These are phyloP conservation scores for Picathartes gymnocephalus DNA, from an alignment of 2,113 vertebrate species.

Conservation along the genomic window DNA sequence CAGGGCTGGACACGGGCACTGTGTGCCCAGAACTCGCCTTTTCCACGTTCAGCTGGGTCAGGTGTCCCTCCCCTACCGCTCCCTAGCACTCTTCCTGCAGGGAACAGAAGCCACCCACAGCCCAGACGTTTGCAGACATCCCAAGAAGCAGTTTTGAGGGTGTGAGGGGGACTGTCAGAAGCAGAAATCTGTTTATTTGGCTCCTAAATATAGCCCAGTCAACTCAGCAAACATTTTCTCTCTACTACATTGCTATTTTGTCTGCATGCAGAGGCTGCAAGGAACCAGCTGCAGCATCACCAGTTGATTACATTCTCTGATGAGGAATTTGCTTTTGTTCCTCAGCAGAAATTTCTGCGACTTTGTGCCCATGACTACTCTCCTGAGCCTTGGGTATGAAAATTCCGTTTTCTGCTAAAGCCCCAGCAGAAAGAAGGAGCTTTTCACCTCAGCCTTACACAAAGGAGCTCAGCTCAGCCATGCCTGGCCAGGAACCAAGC, in stretches of 20 bases:
- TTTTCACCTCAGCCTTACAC: neutral
- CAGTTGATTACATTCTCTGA: constrained; percentile 14
- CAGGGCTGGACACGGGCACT: neutral
- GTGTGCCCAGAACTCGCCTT: neutral
- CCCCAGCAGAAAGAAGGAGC: neutral
- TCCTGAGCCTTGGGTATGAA: neutral
- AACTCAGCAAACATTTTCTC: constrained; percentile 39
- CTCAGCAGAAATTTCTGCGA: neutral
- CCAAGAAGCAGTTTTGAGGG: neutral
- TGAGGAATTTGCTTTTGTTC: neutral
- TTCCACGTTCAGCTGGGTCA: neutral
- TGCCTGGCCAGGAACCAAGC: neutral
- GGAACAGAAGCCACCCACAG: neutral
- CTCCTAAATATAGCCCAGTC: constrained; percentile 38
- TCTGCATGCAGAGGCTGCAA: constrained; percentile 16
- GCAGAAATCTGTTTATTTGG: constrained; percentile 36
- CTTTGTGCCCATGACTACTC: neutral
- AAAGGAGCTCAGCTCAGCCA: neutral
- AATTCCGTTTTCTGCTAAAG: neutral
- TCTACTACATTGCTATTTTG: constrained; percentile 14
- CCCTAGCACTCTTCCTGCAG: neutral
- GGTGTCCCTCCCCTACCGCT: neutral
- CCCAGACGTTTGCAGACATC: neutral
- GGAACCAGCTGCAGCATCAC: constrained; percentile 42
- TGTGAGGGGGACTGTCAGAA: constrained; percentile 32